A percentile compares a stretch with the other conserved stretches of the same genome.
Conservation (phyloP, 2,888 invertebrate species). For the Torymus texanus region DNA sequence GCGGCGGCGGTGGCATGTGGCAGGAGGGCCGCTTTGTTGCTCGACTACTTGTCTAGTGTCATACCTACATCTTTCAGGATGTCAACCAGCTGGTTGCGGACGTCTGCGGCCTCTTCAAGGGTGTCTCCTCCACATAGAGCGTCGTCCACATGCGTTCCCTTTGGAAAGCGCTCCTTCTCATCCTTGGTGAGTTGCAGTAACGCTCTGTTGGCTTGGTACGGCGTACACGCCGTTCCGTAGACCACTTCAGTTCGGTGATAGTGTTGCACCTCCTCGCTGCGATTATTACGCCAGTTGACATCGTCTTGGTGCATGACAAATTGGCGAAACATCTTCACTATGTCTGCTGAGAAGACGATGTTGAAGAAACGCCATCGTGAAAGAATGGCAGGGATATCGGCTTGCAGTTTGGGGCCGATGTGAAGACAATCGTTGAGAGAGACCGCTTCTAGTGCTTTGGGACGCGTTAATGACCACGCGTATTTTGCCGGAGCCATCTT, state of each 20-base stretch:
- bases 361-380: not conserved
- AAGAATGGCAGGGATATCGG: not conserved
- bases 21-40: not conserved
- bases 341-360: not conserved
- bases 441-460: no score
- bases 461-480: no score
- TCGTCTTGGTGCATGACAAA: constrained; percentile 44
- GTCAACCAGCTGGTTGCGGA: not conserved
- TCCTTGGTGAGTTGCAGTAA: constrained; percentile 35
- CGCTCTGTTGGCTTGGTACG: constrained; percentile 29
- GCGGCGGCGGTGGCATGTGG: not conserved
- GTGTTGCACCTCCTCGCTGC: not conserved
- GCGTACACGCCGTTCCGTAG: constrained; percentile 5
- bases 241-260: constrained; percentile 30
- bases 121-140: not conserved
- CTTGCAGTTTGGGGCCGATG: not conserved
- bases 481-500: no score
- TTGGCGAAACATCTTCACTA: constrained; percentile 51
- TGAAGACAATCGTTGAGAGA: no score
- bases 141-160: constrained; percentile 46
- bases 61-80: not conserved
- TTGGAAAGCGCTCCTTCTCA: constrained; percentile 25
- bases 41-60: not conserved
- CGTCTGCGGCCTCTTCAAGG: not conserved
- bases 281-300: constrained; percentile 56